phyloP scores from a whole-genome alignment of 2,113 vertebrate genomes.

The Anolis carolinensis region DNA sequence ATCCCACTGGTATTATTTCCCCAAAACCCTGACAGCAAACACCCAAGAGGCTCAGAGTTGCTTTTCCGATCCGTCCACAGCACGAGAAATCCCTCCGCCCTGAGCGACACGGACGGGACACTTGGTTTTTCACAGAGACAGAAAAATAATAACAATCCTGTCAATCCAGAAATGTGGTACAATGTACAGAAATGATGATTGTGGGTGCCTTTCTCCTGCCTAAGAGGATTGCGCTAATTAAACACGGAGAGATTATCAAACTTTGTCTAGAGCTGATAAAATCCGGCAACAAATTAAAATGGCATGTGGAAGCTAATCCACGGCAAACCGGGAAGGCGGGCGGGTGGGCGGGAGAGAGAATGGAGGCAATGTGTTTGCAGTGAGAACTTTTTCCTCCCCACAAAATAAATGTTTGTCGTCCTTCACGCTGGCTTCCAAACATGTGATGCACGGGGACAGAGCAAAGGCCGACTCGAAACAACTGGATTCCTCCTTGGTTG shows the following conservation, averaged over 20 bases:
- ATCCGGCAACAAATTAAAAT: constrained; percentile 73
- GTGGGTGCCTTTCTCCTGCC: constrained; percentile 60
- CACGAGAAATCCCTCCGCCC: constrained; percentile 5
- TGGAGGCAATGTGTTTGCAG: constrained; percentile 55
- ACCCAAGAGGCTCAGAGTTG: neutral
- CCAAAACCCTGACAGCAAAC: neutral
- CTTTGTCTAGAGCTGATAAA: constrained; percentile 74
- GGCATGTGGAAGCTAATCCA: constrained; percentile 68
- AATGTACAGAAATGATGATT: constrained; percentile 62
- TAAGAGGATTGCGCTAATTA: constrained; percentile 77
- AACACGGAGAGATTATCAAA: constrained; percentile 76
- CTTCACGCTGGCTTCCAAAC: constrained; percentile 46
- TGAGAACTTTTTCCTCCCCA: constrained; percentile 19
- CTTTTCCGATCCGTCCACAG: neutral
- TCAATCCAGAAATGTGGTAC: constrained; percentile 49
- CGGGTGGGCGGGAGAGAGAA: constrained; percentile 41
- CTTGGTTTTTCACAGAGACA: too few relatives aligned
- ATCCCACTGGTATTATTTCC: neutral
- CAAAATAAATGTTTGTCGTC: constrained; percentile 48
- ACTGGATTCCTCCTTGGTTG: neutral
- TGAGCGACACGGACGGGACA: too few relatives aligned
- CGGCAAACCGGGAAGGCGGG: constrained; percentile 51
- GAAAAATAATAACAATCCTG: constrained; percentile 39
- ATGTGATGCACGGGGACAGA: neutral
- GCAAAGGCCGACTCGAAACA: constrained; percentile 16